Evolutionary conservation across 2,113 vertebrate genomes (phyloP), one percentile per base, ranked within the genome.

Genomic region (Pagrus major): DNA sequence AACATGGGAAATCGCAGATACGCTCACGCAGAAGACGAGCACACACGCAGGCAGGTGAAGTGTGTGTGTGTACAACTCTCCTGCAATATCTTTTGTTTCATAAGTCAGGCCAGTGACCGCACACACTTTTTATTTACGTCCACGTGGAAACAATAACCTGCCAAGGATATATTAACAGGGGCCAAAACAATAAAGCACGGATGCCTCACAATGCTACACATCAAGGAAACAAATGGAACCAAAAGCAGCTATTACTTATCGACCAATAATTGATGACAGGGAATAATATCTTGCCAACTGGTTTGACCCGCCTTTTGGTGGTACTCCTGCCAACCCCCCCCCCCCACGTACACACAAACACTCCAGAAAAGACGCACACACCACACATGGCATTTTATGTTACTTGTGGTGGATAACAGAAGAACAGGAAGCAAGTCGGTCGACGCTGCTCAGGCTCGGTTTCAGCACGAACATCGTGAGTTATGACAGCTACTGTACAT

Each of bases 381-480:
- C 23, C 39, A 11, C 31, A 25, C 27, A 29, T 44, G 9, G 42
- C 31, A 27, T 67, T 54, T 25, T 42, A 6, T 15, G 25, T 29
- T 10, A 52, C 58, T 20, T 9, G 52, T 21, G 39, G 56, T 75
- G 64, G 65, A 75, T 16, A 60, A 61, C 0, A 42, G 46, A 46
- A 18, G 42, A 64, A 52, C 12, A 35, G 46, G 37, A 76, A 25
- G 63, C 27, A 46, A 72, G 33, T 78, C 58, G 20, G 27, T 20
- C 65, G 49, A 12, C 44, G 14, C 27, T 27, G 37, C 37, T 41
- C 25, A 14, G 55, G 1, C 8, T 76, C 47, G 44, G 14, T 41
- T 31, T 46, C 41, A 74, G 41, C 63, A 46, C 12, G 20, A 61
- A 25, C 58, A 79, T 49, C 39, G 71, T 2, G 37, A 42, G 41